Conservation (phyloP, 2,113 vertebrate genomes). For the Mastomys coucha region DNA sequence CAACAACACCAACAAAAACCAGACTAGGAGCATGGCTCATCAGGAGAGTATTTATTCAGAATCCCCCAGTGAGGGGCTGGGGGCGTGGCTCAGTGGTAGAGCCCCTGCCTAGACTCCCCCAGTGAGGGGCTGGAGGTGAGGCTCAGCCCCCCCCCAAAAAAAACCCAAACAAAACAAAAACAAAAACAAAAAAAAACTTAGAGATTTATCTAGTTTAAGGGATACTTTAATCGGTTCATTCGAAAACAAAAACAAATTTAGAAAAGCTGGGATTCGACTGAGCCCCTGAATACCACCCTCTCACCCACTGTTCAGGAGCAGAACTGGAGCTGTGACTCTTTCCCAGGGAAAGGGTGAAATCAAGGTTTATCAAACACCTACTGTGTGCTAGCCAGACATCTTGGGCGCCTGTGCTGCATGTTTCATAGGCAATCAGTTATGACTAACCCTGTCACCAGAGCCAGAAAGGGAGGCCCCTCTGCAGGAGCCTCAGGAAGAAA, state of each 20-base stretch:
- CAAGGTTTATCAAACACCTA: background rate
- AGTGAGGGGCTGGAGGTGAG: background rate
- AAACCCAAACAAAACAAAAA: too few species aligned
- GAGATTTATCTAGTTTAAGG: background rate
- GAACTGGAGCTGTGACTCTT: background rate
- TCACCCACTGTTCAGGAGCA: accelerated
- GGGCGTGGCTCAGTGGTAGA: background rate
- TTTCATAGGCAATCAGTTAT: background rate
- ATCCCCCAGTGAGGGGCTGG: background rate
- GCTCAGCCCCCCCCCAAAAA: background rate
- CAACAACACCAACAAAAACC: too few species aligned
- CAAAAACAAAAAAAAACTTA: background rate
- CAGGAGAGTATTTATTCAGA: background rate
- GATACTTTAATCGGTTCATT: too few species aligned
- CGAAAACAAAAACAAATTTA: background rate
- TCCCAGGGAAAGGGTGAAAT: background rate
- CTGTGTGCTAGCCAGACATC: background rate
- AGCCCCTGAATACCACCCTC: background rate
- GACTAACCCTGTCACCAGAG: background rate
- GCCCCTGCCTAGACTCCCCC: background rate
- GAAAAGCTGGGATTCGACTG: background rate
- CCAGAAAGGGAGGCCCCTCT: background rate
- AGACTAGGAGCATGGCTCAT: background rate
- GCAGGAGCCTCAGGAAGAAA: background rate
- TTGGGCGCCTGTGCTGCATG: background rate